Evolutionary conservation across 2,888 invertebrate species (phyloP).

Genomic region (Apamea epomidion): DNA sequence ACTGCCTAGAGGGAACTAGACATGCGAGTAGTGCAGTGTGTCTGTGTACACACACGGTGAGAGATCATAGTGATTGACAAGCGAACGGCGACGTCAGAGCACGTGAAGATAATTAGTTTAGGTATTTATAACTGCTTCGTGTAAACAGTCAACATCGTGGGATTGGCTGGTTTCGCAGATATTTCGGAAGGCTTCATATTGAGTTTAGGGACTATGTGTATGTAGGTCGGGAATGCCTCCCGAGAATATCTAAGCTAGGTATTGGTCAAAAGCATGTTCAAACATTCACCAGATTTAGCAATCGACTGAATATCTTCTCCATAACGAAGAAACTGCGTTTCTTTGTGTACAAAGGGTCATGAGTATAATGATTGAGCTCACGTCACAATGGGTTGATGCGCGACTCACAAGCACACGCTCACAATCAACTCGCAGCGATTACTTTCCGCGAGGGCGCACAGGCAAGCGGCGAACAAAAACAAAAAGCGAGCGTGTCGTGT

Average conservation of each 20-base stretch:
- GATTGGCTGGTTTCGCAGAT: background rate
- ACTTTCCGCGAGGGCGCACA: slow-evolving; percentile 1
- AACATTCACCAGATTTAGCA: background rate
- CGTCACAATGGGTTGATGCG: background rate
- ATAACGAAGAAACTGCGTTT: background rate
- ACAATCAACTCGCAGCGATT: background rate
- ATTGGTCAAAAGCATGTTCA: background rate
- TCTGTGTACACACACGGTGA: background rate
- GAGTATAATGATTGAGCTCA: background rate
- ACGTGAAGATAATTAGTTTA: slow-evolving; percentile 13
- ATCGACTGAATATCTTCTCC: background rate
- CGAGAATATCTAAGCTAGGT: background rate
- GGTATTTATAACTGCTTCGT: slow-evolving; percentile 27
- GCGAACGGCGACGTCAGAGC: slow-evolving; percentile 12
- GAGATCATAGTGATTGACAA: slow-evolving; percentile 8
- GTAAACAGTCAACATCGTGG: slow-evolving; percentile 21
- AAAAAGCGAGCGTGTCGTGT: slow-evolving; percentile 24
- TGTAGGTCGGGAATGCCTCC: background rate
- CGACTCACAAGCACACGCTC: slow-evolving; percentile 1
- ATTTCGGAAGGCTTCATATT: background rate
- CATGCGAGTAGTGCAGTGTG: background rate
- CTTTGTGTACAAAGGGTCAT: slow-evolving; percentile 4
- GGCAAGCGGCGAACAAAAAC: slow-evolving; percentile 11
- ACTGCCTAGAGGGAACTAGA: background rate
- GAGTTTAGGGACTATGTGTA: background rate